Percentiles rank a stretch among this genome's conserved stretches.
Conservation (phyloP, 2,888 invertebrate species). For the Ophioninae sp. region DNA sequence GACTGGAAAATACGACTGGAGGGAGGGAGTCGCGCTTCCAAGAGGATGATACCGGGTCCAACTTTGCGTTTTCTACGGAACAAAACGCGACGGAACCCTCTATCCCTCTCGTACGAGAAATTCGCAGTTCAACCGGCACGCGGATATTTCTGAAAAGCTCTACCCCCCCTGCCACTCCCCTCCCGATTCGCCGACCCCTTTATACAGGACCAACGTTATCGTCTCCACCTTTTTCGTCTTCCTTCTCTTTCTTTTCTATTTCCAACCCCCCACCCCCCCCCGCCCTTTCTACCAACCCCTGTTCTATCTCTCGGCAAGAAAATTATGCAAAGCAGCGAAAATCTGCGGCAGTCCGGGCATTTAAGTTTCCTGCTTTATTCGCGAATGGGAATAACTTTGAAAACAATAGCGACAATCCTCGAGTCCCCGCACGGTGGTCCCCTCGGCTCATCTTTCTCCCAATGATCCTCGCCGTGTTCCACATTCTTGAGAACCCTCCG, state of each 20-base stretch:
- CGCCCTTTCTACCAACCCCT: slow-evolving; percentile 15
- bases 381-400: slow-evolving; percentile 49
- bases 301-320: slow-evolving; percentile 26
- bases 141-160: slow-evolving; percentile 50
- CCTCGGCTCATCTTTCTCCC: too few species aligned
- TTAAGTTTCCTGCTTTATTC: slow-evolving; percentile 50
- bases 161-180: slow-evolving; percentile 12
- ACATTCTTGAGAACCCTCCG: slow-evolving; percentile 12
- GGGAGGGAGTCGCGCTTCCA: not conserved
- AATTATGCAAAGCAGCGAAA: slow-evolving; percentile 50
- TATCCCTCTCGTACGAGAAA: slow-evolving; percentile 39
- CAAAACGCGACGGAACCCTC: slow-evolving; percentile 22
- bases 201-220: not conserved
- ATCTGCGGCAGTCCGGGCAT: slow-evolving; percentile 7
- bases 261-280: slow-evolving; percentile 9
- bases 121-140: slow-evolving; percentile 39
- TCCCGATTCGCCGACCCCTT: too few species aligned
- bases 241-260: slow-evolving; percentile 30
- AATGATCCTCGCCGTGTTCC: not conserved
- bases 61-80: slow-evolving; percentile 48
- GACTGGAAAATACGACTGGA: slow-evolving; percentile 13
- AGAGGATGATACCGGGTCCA: slow-evolving; percentile 49
- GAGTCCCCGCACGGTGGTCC: not conserved
- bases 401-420: slow-evolving; percentile 44
- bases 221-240: slow-evolving; percentile 22